Conservation (phyloP, 2,113 vertebrate genomes). For the Coptodon bakossiorum region DNA sequence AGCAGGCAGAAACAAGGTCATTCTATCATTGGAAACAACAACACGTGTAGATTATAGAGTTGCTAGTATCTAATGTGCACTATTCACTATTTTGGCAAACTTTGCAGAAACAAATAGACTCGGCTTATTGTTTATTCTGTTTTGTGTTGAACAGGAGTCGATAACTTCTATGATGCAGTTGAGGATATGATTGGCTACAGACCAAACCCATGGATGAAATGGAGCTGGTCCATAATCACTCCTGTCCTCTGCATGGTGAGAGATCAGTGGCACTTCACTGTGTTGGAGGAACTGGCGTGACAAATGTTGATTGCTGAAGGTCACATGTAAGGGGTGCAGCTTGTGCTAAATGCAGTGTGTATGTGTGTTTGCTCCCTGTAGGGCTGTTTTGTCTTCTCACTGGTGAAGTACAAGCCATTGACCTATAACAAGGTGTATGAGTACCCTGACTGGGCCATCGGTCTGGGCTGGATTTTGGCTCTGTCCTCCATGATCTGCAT, state of each 20-base stretch:
- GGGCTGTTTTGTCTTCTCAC: slow-evolving; percentile 95
- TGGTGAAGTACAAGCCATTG: slow-evolving; percentile 94
- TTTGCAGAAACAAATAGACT: background rate
- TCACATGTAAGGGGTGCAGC: background rate
- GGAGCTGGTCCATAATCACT: slow-evolving; percentile 94
- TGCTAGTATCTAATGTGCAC: background rate
- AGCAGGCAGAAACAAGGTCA: background rate
- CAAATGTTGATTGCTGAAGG: background rate
- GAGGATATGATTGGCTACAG: slow-evolving; percentile 99
- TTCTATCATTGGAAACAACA: background rate
- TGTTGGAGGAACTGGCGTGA: background rate
- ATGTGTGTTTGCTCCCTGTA: slow-evolving; percentile 50
- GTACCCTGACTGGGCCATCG: slow-evolving; percentile 93
- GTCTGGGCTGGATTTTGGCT: slow-evolving; percentile 91
- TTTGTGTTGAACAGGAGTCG: slow-evolving; percentile 75
- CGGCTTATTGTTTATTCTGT: background rate
- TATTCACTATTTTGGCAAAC: background rate
- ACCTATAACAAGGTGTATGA: slow-evolving; percentile 95
- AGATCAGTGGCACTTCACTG: background rate
- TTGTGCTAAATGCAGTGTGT: background rate
- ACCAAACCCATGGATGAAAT: slow-evolving; percentile 98
- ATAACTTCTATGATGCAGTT: slow-evolving; percentile 95
- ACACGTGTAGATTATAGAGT: background rate
- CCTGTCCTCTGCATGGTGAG: slow-evolving; percentile 93
- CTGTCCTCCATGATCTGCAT: slow-evolving; percentile 95